Percentiles rank a stretch among this genome's conserved stretches.
Evolutionary conservation across 2,113 vertebrate genomes (phyloP).

Genomic region (Laticauda laticaudata): DNA sequence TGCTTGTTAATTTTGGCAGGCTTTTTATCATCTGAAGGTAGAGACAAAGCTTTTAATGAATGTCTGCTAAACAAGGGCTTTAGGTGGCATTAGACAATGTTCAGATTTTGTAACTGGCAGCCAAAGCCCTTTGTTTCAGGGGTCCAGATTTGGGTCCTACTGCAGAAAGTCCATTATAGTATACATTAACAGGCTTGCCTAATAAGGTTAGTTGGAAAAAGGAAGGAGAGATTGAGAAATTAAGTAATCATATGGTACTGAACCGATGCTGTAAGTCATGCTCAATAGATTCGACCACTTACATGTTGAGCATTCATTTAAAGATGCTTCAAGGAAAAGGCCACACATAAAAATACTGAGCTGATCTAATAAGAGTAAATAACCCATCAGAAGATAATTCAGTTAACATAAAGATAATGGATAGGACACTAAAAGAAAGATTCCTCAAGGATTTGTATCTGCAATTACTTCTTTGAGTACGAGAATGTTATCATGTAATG

Average conservation of each 20-base stretch:
- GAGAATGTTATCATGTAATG: background rate
- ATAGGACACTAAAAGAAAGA: background rate
- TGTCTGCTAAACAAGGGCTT: background rate
- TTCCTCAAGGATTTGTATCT: background rate
- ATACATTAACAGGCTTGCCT: background rate
- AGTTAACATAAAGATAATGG: background rate
- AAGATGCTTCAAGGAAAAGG: background rate
- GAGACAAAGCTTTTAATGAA: background rate
- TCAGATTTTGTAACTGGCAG: background rate
- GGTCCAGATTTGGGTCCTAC: background rate
- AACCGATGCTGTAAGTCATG: background rate
- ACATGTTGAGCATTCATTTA: background rate
- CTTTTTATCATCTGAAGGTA: constrained; percentile 3
- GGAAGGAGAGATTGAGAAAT: background rate
- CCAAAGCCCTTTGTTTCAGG: background rate
- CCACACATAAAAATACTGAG: background rate
- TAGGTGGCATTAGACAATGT: background rate
- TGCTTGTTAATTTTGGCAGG: constrained; percentile 1
- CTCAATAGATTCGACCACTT: background rate
- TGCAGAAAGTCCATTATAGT: background rate
- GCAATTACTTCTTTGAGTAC: background rate
- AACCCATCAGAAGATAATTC: background rate
- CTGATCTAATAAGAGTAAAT: background rate
- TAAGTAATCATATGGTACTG: background rate
- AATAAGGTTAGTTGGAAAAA: background rate